These are phyloP conservation scores for Coracopsis vasa DNA, from an alignment of 2,113 vertebrate genomes.

Conservation along the genomic window DNA sequence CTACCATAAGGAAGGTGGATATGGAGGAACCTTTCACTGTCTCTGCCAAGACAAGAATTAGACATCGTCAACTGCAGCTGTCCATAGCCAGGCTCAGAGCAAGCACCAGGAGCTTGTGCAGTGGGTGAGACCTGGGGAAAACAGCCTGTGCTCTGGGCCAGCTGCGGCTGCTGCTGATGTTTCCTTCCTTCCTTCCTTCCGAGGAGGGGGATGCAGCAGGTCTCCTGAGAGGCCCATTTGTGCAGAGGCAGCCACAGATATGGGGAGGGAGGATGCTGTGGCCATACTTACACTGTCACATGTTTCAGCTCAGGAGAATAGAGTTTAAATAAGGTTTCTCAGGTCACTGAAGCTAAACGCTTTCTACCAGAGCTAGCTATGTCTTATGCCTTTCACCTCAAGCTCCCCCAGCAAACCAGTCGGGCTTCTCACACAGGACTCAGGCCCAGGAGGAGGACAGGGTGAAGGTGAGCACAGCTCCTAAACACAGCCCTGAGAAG, in stretches of 20 bases:
- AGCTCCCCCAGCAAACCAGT: neutral
- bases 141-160: neutral
- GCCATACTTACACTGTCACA: accelerated
- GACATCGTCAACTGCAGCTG: neutral
- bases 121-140: neutral
- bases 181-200: neutral
- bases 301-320: neutral
- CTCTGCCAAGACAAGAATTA: neutral
- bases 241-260: neutral
- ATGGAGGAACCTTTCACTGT: neutral
- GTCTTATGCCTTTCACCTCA: neutral
- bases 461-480: neutral
- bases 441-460: neutral
- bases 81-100: neutral
- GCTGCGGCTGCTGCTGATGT: neutral
- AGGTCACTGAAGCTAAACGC: accelerated
- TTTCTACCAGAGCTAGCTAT: neutral
- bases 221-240: neutral
- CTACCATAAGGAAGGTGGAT: neutral
- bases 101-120: neutral
- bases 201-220: neutral
- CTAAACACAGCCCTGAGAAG: neutral
- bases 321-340: neutral
- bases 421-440: neutral
- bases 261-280: neutral